Conservation (phyloP, 1,140 invertebrate species). For the Bombus pascuorum region DNA sequence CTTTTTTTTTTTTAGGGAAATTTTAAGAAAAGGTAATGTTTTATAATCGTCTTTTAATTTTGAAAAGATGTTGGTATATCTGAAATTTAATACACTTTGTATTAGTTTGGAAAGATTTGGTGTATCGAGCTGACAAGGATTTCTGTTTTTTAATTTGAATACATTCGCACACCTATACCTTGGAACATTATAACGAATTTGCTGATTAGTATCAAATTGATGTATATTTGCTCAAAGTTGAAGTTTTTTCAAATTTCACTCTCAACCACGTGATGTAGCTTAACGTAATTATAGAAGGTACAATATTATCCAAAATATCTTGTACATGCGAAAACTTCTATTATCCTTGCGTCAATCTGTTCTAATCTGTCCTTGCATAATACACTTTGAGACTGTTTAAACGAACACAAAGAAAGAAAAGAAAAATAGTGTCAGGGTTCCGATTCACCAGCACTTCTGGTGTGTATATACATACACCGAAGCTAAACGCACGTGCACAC, state of each 20-base stretch:
- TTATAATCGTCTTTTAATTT: too few species aligned
- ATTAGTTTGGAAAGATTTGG: too few species aligned
- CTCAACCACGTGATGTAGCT: not conserved
- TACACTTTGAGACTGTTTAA: conserved; percentile 39
- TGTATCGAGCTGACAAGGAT: too few species aligned
- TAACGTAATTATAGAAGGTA: not conserved
- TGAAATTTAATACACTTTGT: too few species aligned
- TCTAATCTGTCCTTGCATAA: conserved; percentile 26
- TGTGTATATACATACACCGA: conserved; percentile 24
- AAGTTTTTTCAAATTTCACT: not conserved
- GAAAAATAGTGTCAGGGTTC: conserved; percentile 30
- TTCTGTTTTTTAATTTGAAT: too few species aligned
- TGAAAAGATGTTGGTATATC: too few species aligned
- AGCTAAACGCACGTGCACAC: conserved; percentile 18
- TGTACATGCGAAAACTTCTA: conserved; percentile 1
- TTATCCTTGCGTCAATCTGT: conserved; percentile 27
- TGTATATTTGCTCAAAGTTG: conserved; percentile 19
- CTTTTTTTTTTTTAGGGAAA: too few species aligned
- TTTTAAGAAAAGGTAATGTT: too few species aligned
- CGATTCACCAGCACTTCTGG: conserved; percentile 48
- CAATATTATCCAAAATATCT: not conserved
- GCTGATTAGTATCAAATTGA: not conserved
- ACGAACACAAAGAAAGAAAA: not conserved
- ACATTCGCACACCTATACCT: too few species aligned
- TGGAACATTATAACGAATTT: not conserved